A percentile compares a stretch with the other conserved stretches of the same genome.
These are phyloP conservation scores for Rugalucina vietnamica DNA, from an alignment of 2,888 invertebrate species.

Conservation along the genomic window DNA sequence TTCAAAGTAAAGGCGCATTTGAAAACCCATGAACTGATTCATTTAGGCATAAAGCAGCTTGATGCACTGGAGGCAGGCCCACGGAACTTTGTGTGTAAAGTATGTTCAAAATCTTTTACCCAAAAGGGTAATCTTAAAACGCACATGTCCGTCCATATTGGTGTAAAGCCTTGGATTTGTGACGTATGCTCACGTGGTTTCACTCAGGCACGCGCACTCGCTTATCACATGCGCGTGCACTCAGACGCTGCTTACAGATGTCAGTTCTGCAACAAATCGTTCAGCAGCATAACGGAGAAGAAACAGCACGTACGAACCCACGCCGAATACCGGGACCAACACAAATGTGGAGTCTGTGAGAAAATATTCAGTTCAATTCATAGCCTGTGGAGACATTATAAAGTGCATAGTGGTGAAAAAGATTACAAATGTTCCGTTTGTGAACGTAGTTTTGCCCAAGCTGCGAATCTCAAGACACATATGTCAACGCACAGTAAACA, in stretches of 20 bases:
- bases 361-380: background rate
- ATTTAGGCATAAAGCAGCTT: background rate
- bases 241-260: background rate
- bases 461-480: background rate
- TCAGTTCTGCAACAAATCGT: background rate
- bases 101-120: background rate
- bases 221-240: background rate
- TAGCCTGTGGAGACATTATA: background rate
- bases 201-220: background rate
- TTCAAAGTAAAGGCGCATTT: background rate
- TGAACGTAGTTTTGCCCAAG: background rate
- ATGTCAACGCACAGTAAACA: background rate
- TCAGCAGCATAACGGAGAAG: background rate
- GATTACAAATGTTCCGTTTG: background rate
- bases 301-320: background rate
- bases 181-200: background rate
- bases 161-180: background rate
- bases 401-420: background rate
- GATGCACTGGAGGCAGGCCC: too few species aligned
- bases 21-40: background rate
- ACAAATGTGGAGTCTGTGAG: background rate
- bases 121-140: background rate
- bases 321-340: background rate
- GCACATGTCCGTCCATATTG: background rate
- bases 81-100: background rate